Base-by-base conservation (phyloP, 2,113 vertebrate species). In the Phaethornis superciliosus region DNA sequence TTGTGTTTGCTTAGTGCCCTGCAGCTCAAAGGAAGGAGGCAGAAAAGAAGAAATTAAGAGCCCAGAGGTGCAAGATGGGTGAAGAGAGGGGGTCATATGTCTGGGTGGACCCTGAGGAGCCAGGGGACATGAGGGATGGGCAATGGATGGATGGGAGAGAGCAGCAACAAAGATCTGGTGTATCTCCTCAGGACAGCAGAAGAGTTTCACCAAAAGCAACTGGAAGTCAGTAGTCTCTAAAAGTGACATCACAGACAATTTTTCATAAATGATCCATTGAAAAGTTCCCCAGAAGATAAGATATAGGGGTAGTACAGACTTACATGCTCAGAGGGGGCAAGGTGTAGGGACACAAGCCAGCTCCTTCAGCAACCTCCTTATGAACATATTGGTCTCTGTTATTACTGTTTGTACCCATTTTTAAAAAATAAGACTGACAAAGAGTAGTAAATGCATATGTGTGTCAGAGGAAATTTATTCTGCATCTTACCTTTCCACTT, bases 141-240 rank as follows among this genome's bases (percentile, higher is more conserved):
- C 17, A 82, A 15, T 7, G 16, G 74, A 76, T 5, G 23, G 17
- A 65, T 58, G 32, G 23, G 15, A 42, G 44, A 86, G 33, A 49
- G 13, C 21, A 56, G 17, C 0, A 0, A 52, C 10, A 10, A 60
- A 32, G 8, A 40, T 33, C 40, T 68, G 6, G 11, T 71, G 75
- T 56, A 13, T 21, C 28, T 65, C 67, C 64, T 62, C 9, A 62
- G 28, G 28, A 37, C 22, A 74, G 21, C 10, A 65, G 21, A 44
- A 44, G 24, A 58, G 69, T 85, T 88, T 88, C 55, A 80, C 24
- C 32, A 58, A 49, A 91, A 80, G 18, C 40, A 49, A 70, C 51
- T 19, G 7, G 27, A 92, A 84, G 40, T 71, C 67, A 72, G 47
- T 33, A 17, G 5, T 69, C 21, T 62, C n/a, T 82, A 46, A 32